Conservation (phyloP, 2,113 vertebrate species). For the Cyanoliseus patagonus region DNA sequence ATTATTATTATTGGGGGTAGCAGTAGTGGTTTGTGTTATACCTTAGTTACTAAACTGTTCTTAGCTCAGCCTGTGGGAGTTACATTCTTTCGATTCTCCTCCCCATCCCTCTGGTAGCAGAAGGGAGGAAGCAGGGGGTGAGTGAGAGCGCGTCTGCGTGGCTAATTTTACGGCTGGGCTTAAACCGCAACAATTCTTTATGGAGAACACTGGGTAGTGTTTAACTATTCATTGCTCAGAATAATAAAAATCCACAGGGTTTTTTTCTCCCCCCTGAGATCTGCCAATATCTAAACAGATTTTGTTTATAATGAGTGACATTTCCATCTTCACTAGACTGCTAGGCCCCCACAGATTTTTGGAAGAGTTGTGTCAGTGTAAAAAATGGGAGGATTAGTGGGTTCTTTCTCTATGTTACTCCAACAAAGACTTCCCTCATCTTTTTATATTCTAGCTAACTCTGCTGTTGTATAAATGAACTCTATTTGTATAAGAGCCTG, state of each 20-base stretch:
- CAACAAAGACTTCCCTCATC: background rate
- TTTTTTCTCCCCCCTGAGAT: background rate
- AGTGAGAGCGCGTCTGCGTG: too few species aligned
- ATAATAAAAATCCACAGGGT: background rate
- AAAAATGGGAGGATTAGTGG: background rate
- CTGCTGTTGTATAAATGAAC: background rate
- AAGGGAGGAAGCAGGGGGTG: too few species aligned
- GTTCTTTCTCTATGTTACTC: background rate
- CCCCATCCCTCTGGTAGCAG: too few species aligned
- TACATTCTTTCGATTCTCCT: too few species aligned
- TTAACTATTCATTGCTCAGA: background rate
- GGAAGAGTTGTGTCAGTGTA: background rate
- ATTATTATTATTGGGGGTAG: too few species aligned
- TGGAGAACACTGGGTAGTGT: background rate
- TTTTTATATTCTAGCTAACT: background rate
- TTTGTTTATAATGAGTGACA: background rate
- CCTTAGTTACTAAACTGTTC: too few species aligned
- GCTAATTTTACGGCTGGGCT: too few species aligned
- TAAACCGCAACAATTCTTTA: background rate
- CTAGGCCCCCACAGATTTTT: background rate
- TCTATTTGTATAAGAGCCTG: background rate
- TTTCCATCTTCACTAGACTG: background rate
- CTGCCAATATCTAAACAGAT: background rate
- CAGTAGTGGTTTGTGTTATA: too few species aligned
- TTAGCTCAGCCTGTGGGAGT: too few species aligned